phyloP scores from a whole-genome alignment of 2,797 vertebrate genomes.

The Eidolon dupreanum region DNA sequence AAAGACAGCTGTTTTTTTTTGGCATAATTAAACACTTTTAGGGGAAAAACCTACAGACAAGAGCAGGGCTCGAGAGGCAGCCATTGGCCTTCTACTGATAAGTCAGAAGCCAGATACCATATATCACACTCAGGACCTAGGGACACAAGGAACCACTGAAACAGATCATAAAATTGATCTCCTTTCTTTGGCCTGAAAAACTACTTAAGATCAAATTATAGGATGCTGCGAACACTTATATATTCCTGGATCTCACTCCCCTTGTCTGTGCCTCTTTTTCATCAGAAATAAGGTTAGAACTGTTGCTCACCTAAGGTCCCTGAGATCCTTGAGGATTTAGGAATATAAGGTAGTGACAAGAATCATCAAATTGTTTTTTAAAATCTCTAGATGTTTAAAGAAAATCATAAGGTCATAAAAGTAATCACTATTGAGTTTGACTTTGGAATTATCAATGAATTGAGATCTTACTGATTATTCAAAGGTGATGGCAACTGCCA shows the following conservation, averaged over 20 bases:
- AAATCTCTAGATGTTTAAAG: not conserved
- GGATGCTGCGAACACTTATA: not conserved
- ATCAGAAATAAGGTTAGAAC: not conserved
- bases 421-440: not conserved
- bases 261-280: not conserved
- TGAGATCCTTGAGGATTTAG: not conserved
- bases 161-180: not conserved
- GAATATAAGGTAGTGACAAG: not conserved
- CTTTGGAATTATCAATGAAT: not conserved
- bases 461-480: not conserved
- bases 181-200: not conserved
- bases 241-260: not conserved
- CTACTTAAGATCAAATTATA: not conserved
- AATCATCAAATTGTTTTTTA: not conserved
- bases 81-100: not conserved
- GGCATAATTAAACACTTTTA: not conserved
- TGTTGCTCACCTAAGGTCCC: not conserved
- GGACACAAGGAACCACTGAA: not conserved
- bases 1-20: not conserved
- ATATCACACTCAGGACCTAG: not conserved
- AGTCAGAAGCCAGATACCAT: not conserved
- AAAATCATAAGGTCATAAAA: not conserved
- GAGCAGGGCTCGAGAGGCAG: not conserved
- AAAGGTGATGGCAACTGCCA: not conserved
- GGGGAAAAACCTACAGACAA: not conserved